phyloP scores from a whole-genome alignment of 2,797 vertebrate genomes.

The Lemur catta region DNA sequence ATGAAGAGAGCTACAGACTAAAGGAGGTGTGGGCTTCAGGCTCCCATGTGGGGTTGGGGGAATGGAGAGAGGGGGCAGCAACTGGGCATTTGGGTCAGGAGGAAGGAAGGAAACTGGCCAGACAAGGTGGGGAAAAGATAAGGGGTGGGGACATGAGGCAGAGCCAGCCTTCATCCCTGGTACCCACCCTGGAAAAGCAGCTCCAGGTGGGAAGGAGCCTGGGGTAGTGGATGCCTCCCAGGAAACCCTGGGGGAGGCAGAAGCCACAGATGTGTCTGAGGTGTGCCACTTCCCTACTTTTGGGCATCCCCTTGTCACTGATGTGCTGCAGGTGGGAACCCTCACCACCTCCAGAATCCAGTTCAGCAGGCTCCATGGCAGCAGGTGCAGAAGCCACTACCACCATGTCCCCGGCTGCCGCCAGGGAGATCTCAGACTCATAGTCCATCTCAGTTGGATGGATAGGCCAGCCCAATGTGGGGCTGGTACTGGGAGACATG shows the following conservation, averaged over 20 bases:
- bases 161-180: background rate
- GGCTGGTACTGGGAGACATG: too few relatives aligned
- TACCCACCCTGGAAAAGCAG: background rate
- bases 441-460: too few relatives aligned
- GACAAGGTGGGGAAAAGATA: background rate
- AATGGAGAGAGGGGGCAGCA: background rate
- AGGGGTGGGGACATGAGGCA: slow-evolving; percentile 24
- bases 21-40: background rate
- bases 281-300: slow-evolving; percentile 85
- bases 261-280: too few relatives aligned
- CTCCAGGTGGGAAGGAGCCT: slow-evolving; percentile 48
- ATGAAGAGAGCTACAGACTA: background rate
- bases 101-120: background rate
- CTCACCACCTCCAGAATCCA: slow-evolving; percentile 79
- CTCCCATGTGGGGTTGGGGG: background rate
- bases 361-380: slow-evolving; percentile 82
- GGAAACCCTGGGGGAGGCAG: background rate
- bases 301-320: slow-evolving; percentile 94
- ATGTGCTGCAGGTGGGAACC: slow-evolving; percentile 95
- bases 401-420: slow-evolving; percentile 79
- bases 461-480: too few relatives aligned
- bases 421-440: too few relatives aligned
- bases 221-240: background rate
- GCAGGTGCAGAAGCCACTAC: slow-evolving; percentile 86
- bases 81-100: background rate